Percentiles rank a stretch among this genome's conserved stretches.
These are phyloP conservation scores for Champsocephalus gunnari DNA, from an alignment of 2,797 vertebrate species.

Conservation along the genomic window DNA sequence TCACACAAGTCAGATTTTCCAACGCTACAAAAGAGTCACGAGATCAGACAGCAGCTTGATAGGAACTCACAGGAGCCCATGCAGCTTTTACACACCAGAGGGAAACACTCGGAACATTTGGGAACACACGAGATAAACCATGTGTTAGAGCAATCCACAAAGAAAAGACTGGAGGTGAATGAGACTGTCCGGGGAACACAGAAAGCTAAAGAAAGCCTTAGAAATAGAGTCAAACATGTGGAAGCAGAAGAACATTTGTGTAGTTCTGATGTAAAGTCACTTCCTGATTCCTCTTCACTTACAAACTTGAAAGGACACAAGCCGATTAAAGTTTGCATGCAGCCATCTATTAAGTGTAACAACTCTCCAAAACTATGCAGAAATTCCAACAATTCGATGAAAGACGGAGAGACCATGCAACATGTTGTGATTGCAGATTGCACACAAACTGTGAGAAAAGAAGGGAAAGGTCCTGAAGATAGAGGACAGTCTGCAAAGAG, in stretches of 20 bases:
- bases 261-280: not conserved
- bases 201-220: fast-evolving
- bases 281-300: not conserved
- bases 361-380: fast-evolving
- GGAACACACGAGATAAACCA: fast-evolving
- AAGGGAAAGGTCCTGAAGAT: not conserved
- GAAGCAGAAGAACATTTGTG: fast-evolving
- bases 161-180: fast-evolving
- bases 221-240: not conserved
- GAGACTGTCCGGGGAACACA: not conserved
- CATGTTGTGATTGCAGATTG: not conserved
- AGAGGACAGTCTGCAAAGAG: not conserved
- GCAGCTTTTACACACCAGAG: fast-evolving
- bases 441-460: not conserved
- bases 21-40: not conserved
- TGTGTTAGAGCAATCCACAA: not conserved
- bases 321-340: fast-evolving
- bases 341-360: fast-evolving
- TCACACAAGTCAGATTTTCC: not conserved
- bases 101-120: not conserved
- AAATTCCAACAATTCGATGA: not conserved
- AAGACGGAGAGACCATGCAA: not conserved
- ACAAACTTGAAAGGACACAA: fast-evolving
- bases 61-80: not conserved
- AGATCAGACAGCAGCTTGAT: not conserved